These are phyloP conservation scores for Coremacera marginata DNA, from an alignment of 2,888 invertebrate genomes.

Conservation along the genomic window DNA sequence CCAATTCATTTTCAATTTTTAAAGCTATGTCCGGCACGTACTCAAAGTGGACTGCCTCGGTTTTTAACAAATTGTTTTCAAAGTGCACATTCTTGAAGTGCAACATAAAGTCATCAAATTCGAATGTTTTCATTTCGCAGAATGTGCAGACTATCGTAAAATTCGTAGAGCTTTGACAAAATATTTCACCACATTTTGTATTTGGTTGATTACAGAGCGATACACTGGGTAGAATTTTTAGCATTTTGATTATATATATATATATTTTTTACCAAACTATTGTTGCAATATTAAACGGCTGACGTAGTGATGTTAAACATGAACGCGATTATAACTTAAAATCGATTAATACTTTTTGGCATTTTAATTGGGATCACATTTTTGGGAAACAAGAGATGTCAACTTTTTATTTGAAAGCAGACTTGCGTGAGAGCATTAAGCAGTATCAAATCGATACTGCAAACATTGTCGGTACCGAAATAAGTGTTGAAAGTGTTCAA, in stretches of 20 bases:
- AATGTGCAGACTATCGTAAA: slow-evolving; percentile 61
- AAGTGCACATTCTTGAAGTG: slow-evolving; percentile 46
- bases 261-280: too few species aligned
- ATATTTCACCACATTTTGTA: slow-evolving; percentile 63
- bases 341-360: too few species aligned
- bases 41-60: background rate
- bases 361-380: too few species aligned
- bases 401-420: too few species aligned
- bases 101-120: slow-evolving; percentile 56
- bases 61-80: slow-evolving; percentile 18
- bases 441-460: too few species aligned
- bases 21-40: background rate
- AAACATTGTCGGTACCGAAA: too few species aligned
- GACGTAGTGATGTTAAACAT: too few species aligned
- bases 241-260: slow-evolving; percentile 32
- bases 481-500: too few species aligned
- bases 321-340: too few species aligned
- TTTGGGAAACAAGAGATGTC: too few species aligned
- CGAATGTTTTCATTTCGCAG: slow-evolving; percentile 60
- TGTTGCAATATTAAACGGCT: too few species aligned
- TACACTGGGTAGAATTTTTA: slow-evolving; percentile 40
- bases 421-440: too few species aligned
- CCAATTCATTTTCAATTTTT: slow-evolving; percentile 21
- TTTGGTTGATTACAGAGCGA: slow-evolving; percentile 48
- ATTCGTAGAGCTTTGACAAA: slow-evolving; percentile 58